Evolutionary conservation across 2,113 vertebrate genomes (phyloP).

Genomic region (Trochalopteron elliotii): DNA sequence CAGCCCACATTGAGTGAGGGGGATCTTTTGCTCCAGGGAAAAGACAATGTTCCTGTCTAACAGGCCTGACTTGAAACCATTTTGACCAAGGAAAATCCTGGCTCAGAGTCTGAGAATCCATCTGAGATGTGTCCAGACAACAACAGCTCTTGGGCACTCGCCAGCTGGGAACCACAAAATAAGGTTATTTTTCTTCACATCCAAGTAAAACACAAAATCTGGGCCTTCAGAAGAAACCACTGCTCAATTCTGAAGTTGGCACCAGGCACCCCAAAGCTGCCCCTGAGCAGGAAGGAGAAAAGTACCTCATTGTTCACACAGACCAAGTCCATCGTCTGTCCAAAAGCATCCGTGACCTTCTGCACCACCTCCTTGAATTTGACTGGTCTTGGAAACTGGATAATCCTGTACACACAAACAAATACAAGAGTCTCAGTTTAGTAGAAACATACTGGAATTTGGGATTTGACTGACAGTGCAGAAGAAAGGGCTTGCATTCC

Average conservation of each 20-base stretch:
- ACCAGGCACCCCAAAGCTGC: neutral
- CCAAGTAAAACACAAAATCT: neutral
- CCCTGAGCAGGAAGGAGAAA: neutral
- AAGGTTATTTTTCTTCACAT: neutral
- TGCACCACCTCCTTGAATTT: slow-evolving; percentile 87
- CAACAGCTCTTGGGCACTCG: neutral
- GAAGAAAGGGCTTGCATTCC: neutral
- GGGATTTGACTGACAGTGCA: neutral
- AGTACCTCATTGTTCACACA: slow-evolving; percentile 86
- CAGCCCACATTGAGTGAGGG: neutral
- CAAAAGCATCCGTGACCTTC: slow-evolving; percentile 90
- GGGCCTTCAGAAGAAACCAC: neutral
- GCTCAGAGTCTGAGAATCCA: neutral
- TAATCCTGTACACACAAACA: slow-evolving; percentile 75
- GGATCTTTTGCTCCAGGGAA: neutral
- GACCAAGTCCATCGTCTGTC: slow-evolving; percentile 89
- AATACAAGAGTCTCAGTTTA: neutral
- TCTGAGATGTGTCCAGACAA: neutral
- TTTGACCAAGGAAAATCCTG: neutral
- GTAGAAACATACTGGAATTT: neutral
- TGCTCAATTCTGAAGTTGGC: neutral
- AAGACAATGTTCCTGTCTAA: neutral
- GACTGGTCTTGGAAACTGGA: slow-evolving; percentile 87
- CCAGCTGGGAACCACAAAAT: neutral
- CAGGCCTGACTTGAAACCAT: neutral